Evolutionary conservation across 2,113 vertebrate species (phyloP).

Genomic region (Brienomyrus longianalis): DNA sequence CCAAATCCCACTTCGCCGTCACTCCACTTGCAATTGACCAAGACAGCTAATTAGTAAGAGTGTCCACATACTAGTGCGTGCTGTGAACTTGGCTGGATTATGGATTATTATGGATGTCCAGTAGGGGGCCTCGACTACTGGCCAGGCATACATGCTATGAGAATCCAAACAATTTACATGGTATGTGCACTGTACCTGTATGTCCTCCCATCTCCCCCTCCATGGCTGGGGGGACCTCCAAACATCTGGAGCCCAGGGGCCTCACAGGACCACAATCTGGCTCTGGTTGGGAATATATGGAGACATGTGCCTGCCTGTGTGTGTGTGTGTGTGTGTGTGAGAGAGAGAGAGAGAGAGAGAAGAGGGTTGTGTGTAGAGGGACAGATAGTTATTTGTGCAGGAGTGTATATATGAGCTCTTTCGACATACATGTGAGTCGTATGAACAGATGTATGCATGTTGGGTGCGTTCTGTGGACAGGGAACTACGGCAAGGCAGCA

Average conservation of each 20-base stretch:
- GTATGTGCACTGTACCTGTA: not conserved
- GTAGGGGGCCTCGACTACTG: not conserved
- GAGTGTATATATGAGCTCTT: not conserved
- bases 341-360: not conserved
- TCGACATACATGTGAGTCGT: not conserved
- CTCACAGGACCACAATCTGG: not conserved
- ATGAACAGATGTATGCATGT: not conserved
- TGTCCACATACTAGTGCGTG: not conserved
- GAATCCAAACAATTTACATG: not conserved
- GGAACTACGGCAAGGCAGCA: conserved; percentile 74
- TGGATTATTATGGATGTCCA: not conserved
- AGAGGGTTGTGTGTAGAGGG: not conserved
- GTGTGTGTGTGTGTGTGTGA: not conserved
- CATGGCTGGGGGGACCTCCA: not conserved
- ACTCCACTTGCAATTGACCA: not conserved
- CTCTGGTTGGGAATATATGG: not conserved
- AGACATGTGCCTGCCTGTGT: not conserved
- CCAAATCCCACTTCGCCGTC: not conserved
- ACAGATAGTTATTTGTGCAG: not conserved
- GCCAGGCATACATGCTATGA: not conserved
- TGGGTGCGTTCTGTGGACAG: conserved; percentile 42
- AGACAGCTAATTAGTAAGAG: not conserved
- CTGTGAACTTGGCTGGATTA: not conserved
- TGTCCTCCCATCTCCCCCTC: not conserved
- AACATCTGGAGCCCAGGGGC: not conserved